Evolutionary conservation across 2,888 invertebrate species (phyloP), one percentile per base, ranked within the genome.

Genomic region (Suillia variegata): DNA sequence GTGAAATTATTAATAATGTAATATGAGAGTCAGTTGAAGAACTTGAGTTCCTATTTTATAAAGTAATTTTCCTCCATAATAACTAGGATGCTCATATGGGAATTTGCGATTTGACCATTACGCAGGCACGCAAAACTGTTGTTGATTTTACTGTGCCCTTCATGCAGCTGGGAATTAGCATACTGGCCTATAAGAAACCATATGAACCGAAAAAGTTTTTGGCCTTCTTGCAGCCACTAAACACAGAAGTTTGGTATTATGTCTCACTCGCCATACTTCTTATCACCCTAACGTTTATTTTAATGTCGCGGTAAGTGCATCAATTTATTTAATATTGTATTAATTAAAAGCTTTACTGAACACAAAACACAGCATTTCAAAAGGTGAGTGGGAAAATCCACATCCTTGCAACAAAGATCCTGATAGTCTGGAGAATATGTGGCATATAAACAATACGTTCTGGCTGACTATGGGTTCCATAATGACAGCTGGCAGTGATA

Each of bases 111-210:
- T 84, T 99, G 69, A 98, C 98, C 6, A 97, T 98, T 62, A 99
- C 95, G 1, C 94, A 93, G 78, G 91, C 93, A 58, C 85, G 98
- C 54, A 89, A 95, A 70, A 88, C 88, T 64, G 90, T 88, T 13
- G 94, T 95, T 10, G 96, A 96, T 81, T 97, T 97, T 80, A 95
- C 96, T 0, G 95, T 94, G 83, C 98, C 98, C 0, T 99, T 98
- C 83, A 97, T 99, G 94, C 96, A 94, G 70, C 84, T 98, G 62
- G 95, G 93, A 83, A 94, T 96, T 70, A 92, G 94, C 73, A 95
- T 97, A 77, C 81, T 96, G 68, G 94, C 89, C 82, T 89, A 90
- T 70, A 92, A 92, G 74, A 69, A 60, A 2, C 89, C 93, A 1
- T 85, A 86, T 61, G 88, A 89, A 64, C 87, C 89, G 61, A 92